Base-by-base conservation (phyloP, 2,888 invertebrate species). In the Lucinisca nassula region DNA sequence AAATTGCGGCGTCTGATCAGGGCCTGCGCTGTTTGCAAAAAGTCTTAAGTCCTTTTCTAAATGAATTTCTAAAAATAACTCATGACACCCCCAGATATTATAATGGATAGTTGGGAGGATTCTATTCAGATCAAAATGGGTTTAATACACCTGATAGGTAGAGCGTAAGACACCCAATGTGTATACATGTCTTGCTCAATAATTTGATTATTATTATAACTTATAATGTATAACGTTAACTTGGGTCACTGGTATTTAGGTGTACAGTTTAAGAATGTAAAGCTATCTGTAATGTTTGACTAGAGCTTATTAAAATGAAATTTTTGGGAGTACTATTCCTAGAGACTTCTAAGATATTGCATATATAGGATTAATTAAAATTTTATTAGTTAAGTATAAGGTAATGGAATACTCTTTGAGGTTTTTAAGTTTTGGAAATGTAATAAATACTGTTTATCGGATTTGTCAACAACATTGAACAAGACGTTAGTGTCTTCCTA, bases 181-280 rank as follows among this genome's bases (percentile, higher is more conserved):
- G 67, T 67, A 67, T 67, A 67, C 67, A 67, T 67, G 67, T 67
- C 61, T 61, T 30, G 67, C 67, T 67, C 67, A 67, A 67, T 67
- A 67, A 67, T 67, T 67, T 67, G 67, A 67, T 67, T 67, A 67
- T 35, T 32, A 67, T 67, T 67, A 32, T 32, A 67, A 32, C 35
- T 35, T 67, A 67, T 67, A 67, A n/a, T n/a, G n/a, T n/a, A n/a
- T n/a, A n/a, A n/a, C n/a, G n/a, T n/a, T n/a, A n/a, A 67, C 67
- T 67, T 67, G 32, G 35, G 32, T 35, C 67, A 67, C 58, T 32
- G 67, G 32, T 35, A 35, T 67, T 67, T 67, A 67, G 17, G 67
- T 67, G 35, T 67, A 67, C 67, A 35, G 35, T 67, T 67, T 45
- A 45, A 17, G 8, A 17, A 17, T 35, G 35, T 67, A 35, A 17